Evolutionary conservation across 2,797 vertebrate genomes (phyloP), one percentile per base, ranked within the genome.

Genomic region (Natrix natrix): DNA sequence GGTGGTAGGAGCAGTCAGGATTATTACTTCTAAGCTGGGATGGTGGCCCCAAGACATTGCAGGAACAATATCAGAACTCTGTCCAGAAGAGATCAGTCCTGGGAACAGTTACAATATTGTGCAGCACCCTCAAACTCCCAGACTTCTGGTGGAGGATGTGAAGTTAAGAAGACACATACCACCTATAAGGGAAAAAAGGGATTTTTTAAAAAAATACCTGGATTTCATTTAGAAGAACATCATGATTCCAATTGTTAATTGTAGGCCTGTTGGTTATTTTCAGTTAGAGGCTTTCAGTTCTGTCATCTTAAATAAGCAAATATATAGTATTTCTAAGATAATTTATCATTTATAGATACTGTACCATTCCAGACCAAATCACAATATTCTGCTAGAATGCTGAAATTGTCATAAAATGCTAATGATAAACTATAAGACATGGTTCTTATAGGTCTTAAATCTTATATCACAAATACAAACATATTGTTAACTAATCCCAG

Each of bases 391-490:
- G 55, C 78, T 6, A n/a, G 43, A 20, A 1, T 0, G 0, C 66
- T 1, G 0, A 1, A 43, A 2, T 3, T 83, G 1, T 43, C 24
- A 86, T 11, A 0, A 90, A 61, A 89, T 54, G 54, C 2, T 89
- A 8, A 8, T 61, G 1, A 0, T 0, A 0, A 2, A 2, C 22
- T 0, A 54, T 0, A 92, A 87, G 78, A 26, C 74, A 4, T 0
- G 93, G 54, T 86, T 7, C 86, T 54, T 3, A 0, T 16, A 37
- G 54, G 4, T 86, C 22, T 26, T 69, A 87, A 88, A 91, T 22
- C 37, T 7, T 2, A 78, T 43, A 78, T 88, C 90, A 54, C 37
- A 86, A 89, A 32, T 4, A 0, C 32, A 74, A 16, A 48, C 91
- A 91, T 59, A 3, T 52, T 89, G 10, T 90, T 52, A 17, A 55